Evolutionary conservation across 1,140 invertebrate genomes (phyloP).

Genomic region (Drosophila dunni): DNA sequence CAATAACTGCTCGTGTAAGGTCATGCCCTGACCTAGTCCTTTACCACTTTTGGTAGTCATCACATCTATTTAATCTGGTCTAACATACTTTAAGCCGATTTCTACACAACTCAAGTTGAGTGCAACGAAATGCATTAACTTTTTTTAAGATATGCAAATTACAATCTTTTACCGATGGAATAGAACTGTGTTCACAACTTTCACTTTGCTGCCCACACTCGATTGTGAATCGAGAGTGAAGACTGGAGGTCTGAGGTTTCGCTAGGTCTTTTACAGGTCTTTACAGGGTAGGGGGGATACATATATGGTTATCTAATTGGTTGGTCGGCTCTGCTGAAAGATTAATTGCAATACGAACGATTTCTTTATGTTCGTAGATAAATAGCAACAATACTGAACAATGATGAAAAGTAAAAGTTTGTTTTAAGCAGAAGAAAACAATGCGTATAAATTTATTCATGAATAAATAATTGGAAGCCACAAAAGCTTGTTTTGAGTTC

Average conservation of each 20-base stretch:
- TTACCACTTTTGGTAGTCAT: slow-evolving; percentile 8
- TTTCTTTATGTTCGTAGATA: slow-evolving; percentile 48
- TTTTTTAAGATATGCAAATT: slow-evolving; percentile 64
- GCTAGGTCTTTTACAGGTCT: slow-evolving; percentile 19
- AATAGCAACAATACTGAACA: slow-evolving; percentile 49
- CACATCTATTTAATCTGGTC: slow-evolving; percentile 8
- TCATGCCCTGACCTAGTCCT: slow-evolving; percentile 34
- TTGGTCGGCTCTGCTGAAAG: slow-evolving; percentile 42
- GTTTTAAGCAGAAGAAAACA: slow-evolving; percentile 58
- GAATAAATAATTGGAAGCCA: slow-evolving; percentile 63
- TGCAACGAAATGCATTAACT: slow-evolving; percentile 40
- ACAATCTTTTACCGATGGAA: slow-evolving; percentile 48
- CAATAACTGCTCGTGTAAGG: slow-evolving; percentile 43
- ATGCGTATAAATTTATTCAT: slow-evolving; percentile 66
- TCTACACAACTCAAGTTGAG: slow-evolving; percentile 47
- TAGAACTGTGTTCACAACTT: slow-evolving; percentile 50
- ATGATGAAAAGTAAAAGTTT: slow-evolving; percentile 78
- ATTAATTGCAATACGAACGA: slow-evolving; percentile 74
- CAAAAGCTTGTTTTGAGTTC: slow-evolving; percentile 47
- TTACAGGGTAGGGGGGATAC: not conserved
- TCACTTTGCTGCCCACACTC: not conserved
- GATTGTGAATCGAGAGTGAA: not conserved
- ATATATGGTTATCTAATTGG: slow-evolving; percentile 71
- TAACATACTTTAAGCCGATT: slow-evolving; percentile 42
- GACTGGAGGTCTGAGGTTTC: slow-evolving; percentile 3